Base-by-base conservation (phyloP, 2,113 vertebrate genomes). In the Rutilus rutilus region DNA sequence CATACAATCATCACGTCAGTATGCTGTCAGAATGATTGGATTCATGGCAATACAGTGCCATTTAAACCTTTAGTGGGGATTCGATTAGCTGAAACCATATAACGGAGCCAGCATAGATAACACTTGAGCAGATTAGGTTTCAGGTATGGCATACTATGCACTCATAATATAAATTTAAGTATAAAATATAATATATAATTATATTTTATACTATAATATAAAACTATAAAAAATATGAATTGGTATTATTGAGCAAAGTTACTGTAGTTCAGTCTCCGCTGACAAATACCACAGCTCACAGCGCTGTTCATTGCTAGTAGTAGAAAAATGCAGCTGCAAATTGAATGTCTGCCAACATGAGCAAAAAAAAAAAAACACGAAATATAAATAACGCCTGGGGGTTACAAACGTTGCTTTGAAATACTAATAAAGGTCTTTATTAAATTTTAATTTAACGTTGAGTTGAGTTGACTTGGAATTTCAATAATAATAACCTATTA, bases 401-500 rank as follows among this genome's bases (percentile, higher is more conserved):
- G 62, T 82, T 69, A 82, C 80, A 82, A 69, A 52, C 64, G 19
- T 23, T 64, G 15, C 39, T 69, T 36, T 82, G 45, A 69, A 50
- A 54, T 54, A 85, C 23, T 21, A 54, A 67, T 76, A 67, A 67
- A 85, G 23, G 59, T 60, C 62, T 85, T 79, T 79, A 85, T 71
- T 79, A 65, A 85, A 71, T 25, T 80, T 74, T 84, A 27, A 84
- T 74, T 74, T 45, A 71, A 19, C 2, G 4, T 27, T 57, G 59
- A 42, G 47, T 52, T 85, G 71, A 54, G 76, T 85, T 85, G n/a
- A n/a, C n/a, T 52, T 60, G 11, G 23, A 81, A 73, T 62, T 77
- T 76, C 65, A 85, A 81, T 88, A 81, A 86, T 81, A 78, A 77
- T 59, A 81, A 77, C 76, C 69, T 60, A 81, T 86, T 83, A 85